Percentiles rank a stretch among this genome's conserved stretches.
Evolutionary conservation across 2,888 invertebrate species (phyloP).

Genomic region (Cremastinae sp.): DNA sequence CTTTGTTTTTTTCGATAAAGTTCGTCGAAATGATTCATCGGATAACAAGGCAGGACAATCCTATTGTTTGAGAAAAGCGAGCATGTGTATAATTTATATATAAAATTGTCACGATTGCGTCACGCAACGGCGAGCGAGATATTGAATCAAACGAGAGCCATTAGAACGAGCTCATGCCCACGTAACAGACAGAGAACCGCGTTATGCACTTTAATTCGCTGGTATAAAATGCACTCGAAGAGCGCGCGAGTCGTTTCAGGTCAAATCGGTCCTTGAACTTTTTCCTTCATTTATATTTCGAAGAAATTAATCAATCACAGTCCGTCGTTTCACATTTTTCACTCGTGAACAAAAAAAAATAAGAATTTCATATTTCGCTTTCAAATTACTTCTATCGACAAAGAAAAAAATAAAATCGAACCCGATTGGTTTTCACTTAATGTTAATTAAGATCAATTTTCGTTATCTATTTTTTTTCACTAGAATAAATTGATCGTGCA

Average conservation of each 20-base stretch:
- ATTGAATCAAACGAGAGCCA: conserved; percentile 55
- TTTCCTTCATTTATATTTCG: too few species aligned
- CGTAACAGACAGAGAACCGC: conserved; percentile 7
- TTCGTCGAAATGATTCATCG: conserved; percentile 44
- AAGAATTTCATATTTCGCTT: too few species aligned
- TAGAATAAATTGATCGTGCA: background rate
- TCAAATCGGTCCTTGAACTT: conserved; percentile 24
- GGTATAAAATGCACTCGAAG: conserved; percentile 27
- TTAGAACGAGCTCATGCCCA: conserved; percentile 38
- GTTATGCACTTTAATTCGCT: conserved; percentile 39
- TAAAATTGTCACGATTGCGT: conserved; percentile 46
- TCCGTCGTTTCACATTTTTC: too few species aligned
- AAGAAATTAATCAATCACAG: too few species aligned
- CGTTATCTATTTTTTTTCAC: background rate
- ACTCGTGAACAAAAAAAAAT: too few species aligned
- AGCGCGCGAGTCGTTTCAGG: conserved; percentile 3
- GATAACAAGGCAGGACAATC: conserved; percentile 33
- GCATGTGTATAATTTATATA: conserved; percentile 14
- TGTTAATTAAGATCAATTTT: conserved; percentile 1
- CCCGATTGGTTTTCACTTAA: too few species aligned
- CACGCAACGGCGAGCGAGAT: conserved; percentile 40
- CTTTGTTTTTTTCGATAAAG: conserved; percentile 8
- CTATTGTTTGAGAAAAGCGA: conserved; percentile 17
- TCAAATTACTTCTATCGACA: too few species aligned
- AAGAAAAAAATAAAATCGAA: too few species aligned